Percentiles rank a stretch among this genome's conserved stretches.
These are phyloP conservation scores for Cylas formicarius DNA, from an alignment of 1,140 invertebrate species.

Conservation along the genomic window DNA sequence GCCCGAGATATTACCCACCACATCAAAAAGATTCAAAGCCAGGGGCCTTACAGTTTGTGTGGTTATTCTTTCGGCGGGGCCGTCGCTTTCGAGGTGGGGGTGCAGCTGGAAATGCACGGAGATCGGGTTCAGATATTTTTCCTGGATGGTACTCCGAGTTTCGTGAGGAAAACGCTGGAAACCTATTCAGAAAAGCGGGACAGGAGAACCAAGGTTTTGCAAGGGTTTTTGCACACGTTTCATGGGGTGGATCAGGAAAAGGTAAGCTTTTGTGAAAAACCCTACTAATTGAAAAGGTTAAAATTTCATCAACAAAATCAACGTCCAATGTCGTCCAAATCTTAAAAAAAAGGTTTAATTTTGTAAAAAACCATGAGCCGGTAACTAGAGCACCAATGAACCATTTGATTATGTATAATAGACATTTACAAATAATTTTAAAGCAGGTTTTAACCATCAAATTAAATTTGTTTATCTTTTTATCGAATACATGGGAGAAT, in stretches of 20 bases:
- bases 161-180: conserved; percentile 4
- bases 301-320: no score
- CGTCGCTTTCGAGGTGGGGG: conserved; percentile 9
- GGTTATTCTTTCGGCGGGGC: conserved; percentile 19
- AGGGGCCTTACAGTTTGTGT: conserved; percentile 13
- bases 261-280: conserved; percentile 8
- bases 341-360: no score
- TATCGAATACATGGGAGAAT: no score
- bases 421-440: no score
- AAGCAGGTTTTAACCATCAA: no score
- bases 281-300: no score
- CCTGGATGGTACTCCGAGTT: conserved; percentile 13
- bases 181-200: background rate
- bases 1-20: conserved; percentile 7
- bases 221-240: conserved; percentile 4
- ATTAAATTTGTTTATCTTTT: no score
- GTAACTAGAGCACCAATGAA: no score
- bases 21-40: conserved; percentile 8
- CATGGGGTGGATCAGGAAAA: conserved; percentile 7
- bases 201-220: conserved; percentile 8
- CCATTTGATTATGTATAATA: no score
- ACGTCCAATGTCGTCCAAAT: no score
- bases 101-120: conserved; percentile 16
- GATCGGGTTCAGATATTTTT: conserved; percentile 12
- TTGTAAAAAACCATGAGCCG: no score